Base-by-base conservation (phyloP, 1,140 invertebrate genomes). In the Drosophila kurseongensis region DNA sequence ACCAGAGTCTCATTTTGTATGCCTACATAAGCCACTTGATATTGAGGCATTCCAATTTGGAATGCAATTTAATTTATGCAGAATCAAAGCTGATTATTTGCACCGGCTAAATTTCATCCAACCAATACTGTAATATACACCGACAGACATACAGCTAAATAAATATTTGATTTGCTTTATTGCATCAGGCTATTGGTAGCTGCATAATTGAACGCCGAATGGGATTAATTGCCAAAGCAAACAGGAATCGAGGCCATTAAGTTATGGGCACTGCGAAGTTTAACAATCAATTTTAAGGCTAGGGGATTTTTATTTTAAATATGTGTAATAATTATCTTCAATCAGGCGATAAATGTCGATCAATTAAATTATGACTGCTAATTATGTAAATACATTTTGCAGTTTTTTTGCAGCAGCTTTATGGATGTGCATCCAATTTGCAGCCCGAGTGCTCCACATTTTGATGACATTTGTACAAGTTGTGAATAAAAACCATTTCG, bases 91-190 rank as follows among this genome's bases (percentile, higher is more conserved):
- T 44, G 52, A 57, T 51, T 62, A 78, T 78, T 72, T 63, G 42
- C 65, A 23, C 29, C 36, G 18, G 0, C 18, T 54, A 44, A 66
- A 69, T 65, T 60, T 45, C 48, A 62, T 44, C 38, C 57, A 42
- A 23, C 9, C 62, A 35, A 61, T 75, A 66, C 14, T 76, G 45
- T 66, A 65, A 80, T 56, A 55, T 42, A 59, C 35, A 72, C 41
- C 65, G 55, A 45, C 38, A 60, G 32, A 48, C 45, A 52, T 35
- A 14, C 8, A 36, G 35, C 56, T 50, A 57, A 76, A 71, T 82
- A 72, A 86, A 78, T 86, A 86, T 79, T 86, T 88, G 57, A 81
- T 69, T 72, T 72, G 63, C 52, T 76, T 86, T 78, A 86, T 86
- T 79, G 82, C 69, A 86, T 86, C 60, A 50, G 62, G 36, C 36